Evolutionary conservation across 53 echinoderm and acorn worm species (phyloP).

Genomic region (Actinopyga echinites): DNA sequence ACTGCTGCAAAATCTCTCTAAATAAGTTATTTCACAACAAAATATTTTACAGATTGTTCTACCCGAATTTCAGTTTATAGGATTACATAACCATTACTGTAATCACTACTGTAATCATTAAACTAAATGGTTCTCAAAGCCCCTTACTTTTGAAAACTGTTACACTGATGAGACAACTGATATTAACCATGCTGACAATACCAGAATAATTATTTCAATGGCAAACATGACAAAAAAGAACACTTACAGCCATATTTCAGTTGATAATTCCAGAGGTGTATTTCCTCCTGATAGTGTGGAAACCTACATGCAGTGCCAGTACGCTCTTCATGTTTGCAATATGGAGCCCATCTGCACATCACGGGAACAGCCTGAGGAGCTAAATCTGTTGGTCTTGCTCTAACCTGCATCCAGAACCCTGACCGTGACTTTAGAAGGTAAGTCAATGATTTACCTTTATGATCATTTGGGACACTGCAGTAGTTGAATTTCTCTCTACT

Average conservation of each 20-base stretch:
- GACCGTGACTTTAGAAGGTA: slow-evolving; percentile 43
- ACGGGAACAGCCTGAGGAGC: slow-evolving; percentile 45
- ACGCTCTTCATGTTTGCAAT: slow-evolving; percentile 50
- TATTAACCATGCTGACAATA: no score
- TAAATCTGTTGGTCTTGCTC: slow-evolving; percentile 53
- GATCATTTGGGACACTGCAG: slow-evolving; percentile 59
- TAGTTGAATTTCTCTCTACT: slow-evolving; percentile 3
- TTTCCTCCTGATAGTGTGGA: slow-evolving; percentile 71
- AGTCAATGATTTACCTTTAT: slow-evolving; percentile 60
- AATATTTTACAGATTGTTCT: no score
- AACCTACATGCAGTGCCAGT: slow-evolving; percentile 66
- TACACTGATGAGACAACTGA: no score
- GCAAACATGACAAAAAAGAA: neutral
- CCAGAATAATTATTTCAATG: neutral
- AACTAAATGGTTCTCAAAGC: no score
- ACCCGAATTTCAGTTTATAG: no score
- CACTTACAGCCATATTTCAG: slow-evolving; percentile 34
- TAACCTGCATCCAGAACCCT: slow-evolving; percentile 57
- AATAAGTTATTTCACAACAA: no score
- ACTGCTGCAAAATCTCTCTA: no score
- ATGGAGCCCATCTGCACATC: slow-evolving; percentile 50
- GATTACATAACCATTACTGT: no score
- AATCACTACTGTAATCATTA: no score
- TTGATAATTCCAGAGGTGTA: slow-evolving; percentile 78
- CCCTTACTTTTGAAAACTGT: no score